Evolutionary conservation across 2,888 invertebrate species (phyloP).

Genomic region (Oscheius sp.): DNA sequence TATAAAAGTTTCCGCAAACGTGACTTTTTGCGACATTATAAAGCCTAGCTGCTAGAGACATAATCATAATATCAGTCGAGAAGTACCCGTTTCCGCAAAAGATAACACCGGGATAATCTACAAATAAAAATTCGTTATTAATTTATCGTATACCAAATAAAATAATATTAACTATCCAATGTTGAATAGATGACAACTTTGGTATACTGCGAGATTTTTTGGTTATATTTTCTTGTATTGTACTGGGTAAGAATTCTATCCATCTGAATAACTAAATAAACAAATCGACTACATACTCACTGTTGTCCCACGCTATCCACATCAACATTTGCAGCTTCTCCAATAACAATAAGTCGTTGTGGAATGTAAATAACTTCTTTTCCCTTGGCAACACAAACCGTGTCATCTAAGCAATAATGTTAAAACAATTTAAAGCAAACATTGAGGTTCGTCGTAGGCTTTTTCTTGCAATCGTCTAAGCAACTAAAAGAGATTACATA

Average conservation of each 20-base stretch:
- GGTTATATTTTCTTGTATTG: background rate
- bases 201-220: background rate
- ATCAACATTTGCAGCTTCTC: background rate
- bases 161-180: background rate
- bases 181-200: background rate
- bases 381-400: no score
- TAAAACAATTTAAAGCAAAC: no score
- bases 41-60: no score
- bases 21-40: no score
- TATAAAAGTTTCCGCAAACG: no score
- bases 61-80: no score
- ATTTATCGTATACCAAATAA: background rate
- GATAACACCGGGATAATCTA: background rate
- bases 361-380: background rate
- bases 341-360: background rate
- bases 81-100: constrained; percentile 2
- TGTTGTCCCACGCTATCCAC: background rate
- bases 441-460: no score
- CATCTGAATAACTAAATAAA: background rate
- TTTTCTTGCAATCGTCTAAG: no score
- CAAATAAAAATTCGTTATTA: background rate
- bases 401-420: no score
- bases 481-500: no score
- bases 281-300: background rate
- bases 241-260: background rate